phyloP scores from a whole-genome alignment of 2,888 invertebrate species.

The Cotesia congregata region DNA sequence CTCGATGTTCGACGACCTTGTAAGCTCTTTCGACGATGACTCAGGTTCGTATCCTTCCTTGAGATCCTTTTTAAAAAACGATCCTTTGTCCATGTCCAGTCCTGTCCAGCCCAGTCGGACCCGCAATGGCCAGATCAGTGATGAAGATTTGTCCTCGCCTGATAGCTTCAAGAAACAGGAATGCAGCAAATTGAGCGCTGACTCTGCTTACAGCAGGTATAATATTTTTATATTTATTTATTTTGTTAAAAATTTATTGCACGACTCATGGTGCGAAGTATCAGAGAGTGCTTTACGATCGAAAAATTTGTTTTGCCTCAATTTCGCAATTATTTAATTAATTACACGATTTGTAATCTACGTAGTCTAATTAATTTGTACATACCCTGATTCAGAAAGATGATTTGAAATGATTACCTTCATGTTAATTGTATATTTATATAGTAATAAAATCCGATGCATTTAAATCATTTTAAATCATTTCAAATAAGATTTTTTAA shows the following conservation, averaged over 20 bases:
- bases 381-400: no score
- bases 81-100: conserved; percentile 66
- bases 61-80: conserved; percentile 67
- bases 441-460: no score
- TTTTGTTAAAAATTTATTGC: background rate
- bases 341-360: no score
- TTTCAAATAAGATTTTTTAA: no score
- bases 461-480: no score
- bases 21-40: conserved; percentile 79
- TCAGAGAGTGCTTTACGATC: no score
- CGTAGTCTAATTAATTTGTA: no score
- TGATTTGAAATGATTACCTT: no score
- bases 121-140: conserved; percentile 58
- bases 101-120: conserved; percentile 47
- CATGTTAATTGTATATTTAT: no score
- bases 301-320: no score
- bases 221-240: conserved; percentile 62
- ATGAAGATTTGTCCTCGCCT: conserved; percentile 63
- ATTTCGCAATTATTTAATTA: no score
- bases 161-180: conserved; percentile 63
- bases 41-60: conserved; percentile 70
- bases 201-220: conserved; percentile 91
- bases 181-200: conserved; percentile 72
- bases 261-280: no score
- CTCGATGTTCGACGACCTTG: conserved; percentile 76